Percentiles rank a stretch among this genome's conserved stretches.
phyloP scores from a whole-genome alignment of 2,888 invertebrate species.

The Eupithecia exiguata region DNA sequence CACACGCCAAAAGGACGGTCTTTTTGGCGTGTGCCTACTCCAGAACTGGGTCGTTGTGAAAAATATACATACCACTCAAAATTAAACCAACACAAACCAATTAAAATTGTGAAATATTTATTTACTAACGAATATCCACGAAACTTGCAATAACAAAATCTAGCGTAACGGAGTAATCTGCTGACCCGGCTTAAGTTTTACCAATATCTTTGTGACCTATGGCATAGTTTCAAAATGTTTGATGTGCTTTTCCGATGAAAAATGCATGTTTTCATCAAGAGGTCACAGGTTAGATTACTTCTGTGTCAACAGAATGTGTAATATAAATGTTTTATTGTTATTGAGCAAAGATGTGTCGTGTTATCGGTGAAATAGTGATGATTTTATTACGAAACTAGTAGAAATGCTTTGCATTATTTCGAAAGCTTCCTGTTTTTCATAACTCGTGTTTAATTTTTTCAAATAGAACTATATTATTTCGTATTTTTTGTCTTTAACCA shows the following conservation, averaged over 20 bases:
- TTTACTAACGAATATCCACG: constrained; percentile 37
- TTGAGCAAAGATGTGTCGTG: constrained; percentile 13
- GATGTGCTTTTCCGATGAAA: constrained; percentile 63
- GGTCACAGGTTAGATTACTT: constrained; percentile 52
- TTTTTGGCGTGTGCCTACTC: background rate
- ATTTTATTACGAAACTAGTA: constrained; percentile 7
- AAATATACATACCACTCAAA: constrained; percentile 3
- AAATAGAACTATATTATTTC: background rate
- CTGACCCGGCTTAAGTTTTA: constrained; percentile 24
- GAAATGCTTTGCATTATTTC: constrained; percentile 15
- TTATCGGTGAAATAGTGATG: background rate
- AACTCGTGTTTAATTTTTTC: background rate
- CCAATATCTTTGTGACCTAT: constrained; percentile 61
- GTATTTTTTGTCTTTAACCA: background rate
- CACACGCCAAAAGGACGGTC: too few relatives aligned
- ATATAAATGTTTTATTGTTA: constrained; percentile 15
- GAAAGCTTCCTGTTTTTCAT: background rate
- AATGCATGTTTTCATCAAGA: constrained; percentile 63
- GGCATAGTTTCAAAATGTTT: constrained; percentile 68
- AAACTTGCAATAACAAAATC: constrained; percentile 19
- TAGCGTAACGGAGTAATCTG: constrained; percentile 19
- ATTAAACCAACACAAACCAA: constrained; percentile 29
- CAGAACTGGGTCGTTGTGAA: constrained; percentile 1
- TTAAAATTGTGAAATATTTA: constrained; percentile 43
- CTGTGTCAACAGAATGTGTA: constrained; percentile 27